A percentile compares a stretch with the other conserved stretches of the same genome.
phyloP scores from a whole-genome alignment of 2,888 invertebrate species.

The Ommatoiulus sabulosus region DNA sequence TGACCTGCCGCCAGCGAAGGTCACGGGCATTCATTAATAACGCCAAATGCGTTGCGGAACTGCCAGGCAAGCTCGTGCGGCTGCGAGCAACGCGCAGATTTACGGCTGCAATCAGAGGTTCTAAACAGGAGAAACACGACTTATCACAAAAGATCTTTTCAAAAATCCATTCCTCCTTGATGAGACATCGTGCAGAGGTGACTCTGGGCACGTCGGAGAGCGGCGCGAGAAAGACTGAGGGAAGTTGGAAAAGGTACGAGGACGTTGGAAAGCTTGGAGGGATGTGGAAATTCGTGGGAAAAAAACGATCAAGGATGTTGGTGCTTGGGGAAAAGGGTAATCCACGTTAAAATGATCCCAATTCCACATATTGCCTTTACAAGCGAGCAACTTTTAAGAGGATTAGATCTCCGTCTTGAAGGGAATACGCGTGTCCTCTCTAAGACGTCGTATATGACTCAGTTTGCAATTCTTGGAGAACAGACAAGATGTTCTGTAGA shows the following conservation, averaged over 20 bases:
- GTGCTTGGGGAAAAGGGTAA: no score
- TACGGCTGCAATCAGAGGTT: neutral
- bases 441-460: no score
- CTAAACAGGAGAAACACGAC: neutral
- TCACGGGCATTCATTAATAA: neutral
- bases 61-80: neutral
- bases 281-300: neutral
- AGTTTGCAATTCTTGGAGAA: no score
- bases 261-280: neutral
- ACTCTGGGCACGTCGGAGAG: neutral
- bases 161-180: slow-evolving; percentile 1
- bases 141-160: neutral
- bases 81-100: neutral
- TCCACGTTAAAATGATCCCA: no score
- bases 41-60: neutral
- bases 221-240: neutral
- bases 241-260: neutral
- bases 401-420: no score
- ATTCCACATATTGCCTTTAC: no score
- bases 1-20: neutral
- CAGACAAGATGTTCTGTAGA: no score
- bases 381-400: no score
- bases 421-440: no score
- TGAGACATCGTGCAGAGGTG: neutral
- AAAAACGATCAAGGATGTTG: neutral